Evolutionary conservation across 2,113 vertebrate genomes (phyloP).

Genomic region (Sclerurus mexicanus): DNA sequence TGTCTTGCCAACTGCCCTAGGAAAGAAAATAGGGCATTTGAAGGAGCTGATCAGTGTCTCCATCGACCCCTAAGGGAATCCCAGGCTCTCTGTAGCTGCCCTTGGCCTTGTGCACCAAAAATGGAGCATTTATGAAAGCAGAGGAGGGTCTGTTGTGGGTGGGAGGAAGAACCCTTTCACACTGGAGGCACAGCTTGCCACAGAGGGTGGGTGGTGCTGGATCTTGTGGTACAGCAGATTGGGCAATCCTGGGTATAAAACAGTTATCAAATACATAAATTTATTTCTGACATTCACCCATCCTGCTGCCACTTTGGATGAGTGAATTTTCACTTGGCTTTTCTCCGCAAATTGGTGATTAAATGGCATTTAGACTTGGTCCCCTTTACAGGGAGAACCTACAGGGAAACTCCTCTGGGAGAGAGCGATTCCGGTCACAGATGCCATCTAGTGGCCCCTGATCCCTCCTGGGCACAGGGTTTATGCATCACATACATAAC

Average conservation of each 20-base stretch:
- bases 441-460: constrained; percentile 11
- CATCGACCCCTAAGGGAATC: not conserved
- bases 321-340: not conserved
- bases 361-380: not conserved
- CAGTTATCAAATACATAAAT: fast-evolving
- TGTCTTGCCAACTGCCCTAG: not conserved
- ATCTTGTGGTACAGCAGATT: not conserved
- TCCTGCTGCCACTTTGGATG: fast-evolving
- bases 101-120: not conserved
- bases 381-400: not conserved
- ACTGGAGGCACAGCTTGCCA: not conserved
- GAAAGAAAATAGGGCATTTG: not conserved
- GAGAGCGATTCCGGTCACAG: not conserved
- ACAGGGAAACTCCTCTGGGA: not conserved
- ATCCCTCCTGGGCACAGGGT: not conserved
- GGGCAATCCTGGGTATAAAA: not conserved
- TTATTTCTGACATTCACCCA: not conserved
- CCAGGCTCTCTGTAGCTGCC: not conserved
- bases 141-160: fast-evolving
- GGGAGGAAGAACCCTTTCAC: not conserved
- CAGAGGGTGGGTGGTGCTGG: not conserved
- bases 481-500: fast-evolving
- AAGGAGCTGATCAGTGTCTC: not conserved
- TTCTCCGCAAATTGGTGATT: not conserved
- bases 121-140: not conserved